Evolutionary conservation across 2,888 invertebrate species (phyloP).

Genomic region (Hofmannophila pseudospretella): DNA sequence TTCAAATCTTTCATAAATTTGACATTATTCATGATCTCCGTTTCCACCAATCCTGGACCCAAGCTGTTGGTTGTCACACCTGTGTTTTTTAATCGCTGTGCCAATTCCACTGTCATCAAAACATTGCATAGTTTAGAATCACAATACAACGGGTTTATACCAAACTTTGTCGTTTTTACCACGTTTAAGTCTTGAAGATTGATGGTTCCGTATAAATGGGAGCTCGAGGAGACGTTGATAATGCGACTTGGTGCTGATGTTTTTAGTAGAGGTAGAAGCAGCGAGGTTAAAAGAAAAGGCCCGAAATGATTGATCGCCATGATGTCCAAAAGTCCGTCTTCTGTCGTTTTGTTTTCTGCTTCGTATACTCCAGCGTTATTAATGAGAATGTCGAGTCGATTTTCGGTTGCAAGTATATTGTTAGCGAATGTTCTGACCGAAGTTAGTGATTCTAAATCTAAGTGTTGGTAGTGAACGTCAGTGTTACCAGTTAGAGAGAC

Average conservation of each 20-base stretch:
- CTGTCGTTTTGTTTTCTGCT: slow-evolving; percentile 57
- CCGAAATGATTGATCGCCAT: slow-evolving; percentile 80
- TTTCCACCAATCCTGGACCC: slow-evolving; percentile 88
- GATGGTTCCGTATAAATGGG: slow-evolving; percentile 34
- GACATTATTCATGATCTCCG: slow-evolving; percentile 23
- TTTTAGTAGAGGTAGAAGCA: slow-evolving; percentile 70
- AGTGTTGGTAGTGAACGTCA: no score
- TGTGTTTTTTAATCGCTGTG: slow-evolving; percentile 80
- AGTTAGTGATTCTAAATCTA: slow-evolving; percentile 54
- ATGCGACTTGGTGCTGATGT: slow-evolving; percentile 57
- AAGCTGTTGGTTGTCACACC: slow-evolving; percentile 87
- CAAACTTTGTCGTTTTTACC: slow-evolving; percentile 24
- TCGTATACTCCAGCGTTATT: slow-evolving; percentile 79
- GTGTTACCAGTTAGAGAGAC: slow-evolving; percentile 19
- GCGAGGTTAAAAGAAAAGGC: slow-evolving; percentile 81
- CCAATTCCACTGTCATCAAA: slow-evolving; percentile 84
- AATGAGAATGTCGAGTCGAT: slow-evolving; percentile 76
- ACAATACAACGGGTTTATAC: background rate
- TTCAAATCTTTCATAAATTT: background rate
- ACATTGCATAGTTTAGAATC: slow-evolving; percentile 80
- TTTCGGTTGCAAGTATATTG: slow-evolving; percentile 68
- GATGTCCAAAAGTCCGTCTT: slow-evolving; percentile 78
- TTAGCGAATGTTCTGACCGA: slow-evolving; percentile 78
- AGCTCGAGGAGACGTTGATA: slow-evolving; percentile 49
- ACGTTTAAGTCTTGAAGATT: slow-evolving; percentile 56